Evolutionary conservation across 2,888 invertebrate species (phyloP).

Genomic region (Dryocosmus kuriphilus): DNA sequence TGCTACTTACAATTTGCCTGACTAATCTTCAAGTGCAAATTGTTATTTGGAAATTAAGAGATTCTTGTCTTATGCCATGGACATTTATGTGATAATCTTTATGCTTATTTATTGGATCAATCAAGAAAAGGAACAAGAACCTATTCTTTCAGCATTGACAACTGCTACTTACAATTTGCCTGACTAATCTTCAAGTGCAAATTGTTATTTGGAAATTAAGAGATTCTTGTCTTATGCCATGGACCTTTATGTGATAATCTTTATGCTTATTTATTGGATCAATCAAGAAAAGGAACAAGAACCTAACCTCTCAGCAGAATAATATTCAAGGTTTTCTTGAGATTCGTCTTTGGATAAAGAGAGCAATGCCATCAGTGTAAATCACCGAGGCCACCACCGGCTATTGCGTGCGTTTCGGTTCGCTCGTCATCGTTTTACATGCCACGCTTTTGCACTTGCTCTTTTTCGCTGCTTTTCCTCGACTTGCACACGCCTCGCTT

Average conservation of each 20-base stretch:
- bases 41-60: not conserved
- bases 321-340: conserved; percentile 30
- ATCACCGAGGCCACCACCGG: conserved; percentile 41
- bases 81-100: too few relatives aligned
- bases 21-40: not conserved
- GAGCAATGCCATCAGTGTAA: conserved; percentile 43
- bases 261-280: not conserved
- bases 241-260: too few relatives aligned
- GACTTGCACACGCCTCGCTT: conserved; percentile 13
- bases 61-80: too few relatives aligned
- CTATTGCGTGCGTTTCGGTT: conserved; percentile 65
- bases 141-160: too few relatives aligned
- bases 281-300: not conserved
- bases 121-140: too few relatives aligned
- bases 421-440: conserved; percentile 56
- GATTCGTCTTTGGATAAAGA: conserved; percentile 46
- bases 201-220: conserved; percentile 1
- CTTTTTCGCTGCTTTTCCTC: conserved; percentile 46
- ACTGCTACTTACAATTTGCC: not conserved
- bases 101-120: too few relatives aligned
- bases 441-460: conserved; percentile 31
- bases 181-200: not conserved
- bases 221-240: too few relatives aligned
- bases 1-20: not conserved
- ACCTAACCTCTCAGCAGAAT: not conserved